Evolutionary conservation across 2,113 vertebrate species (phyloP).

Genomic region (Caracal caracal): DNA sequence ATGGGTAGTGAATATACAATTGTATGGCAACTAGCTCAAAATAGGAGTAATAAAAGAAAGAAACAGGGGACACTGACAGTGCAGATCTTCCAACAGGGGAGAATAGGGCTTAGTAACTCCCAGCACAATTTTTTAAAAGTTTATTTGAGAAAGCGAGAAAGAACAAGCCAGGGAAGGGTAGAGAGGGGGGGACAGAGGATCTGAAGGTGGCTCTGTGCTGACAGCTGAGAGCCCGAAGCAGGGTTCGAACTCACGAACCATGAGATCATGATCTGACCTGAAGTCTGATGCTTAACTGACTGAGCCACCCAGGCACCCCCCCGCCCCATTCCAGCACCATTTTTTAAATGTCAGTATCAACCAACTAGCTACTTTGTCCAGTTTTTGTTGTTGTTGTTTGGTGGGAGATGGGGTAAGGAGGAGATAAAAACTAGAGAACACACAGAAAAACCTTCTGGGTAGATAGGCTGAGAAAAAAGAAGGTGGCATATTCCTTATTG

Average conservation of each 20-base stretch:
- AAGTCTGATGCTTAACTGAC: no score
- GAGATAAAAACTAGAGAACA: neutral
- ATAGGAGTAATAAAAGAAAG: neutral
- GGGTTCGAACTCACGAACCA: no score
- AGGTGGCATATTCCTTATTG: neutral
- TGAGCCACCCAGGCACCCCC: no score
- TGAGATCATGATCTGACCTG: no score
- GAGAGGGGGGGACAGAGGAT: no score
- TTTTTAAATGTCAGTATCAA: neutral
- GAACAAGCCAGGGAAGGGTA: no score
- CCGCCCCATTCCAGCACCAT: neutral
- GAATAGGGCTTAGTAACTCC: neutral
- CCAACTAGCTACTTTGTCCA: neutral
- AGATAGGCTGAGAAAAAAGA: neutral
- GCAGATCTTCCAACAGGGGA: neutral
- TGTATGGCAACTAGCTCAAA: neutral
- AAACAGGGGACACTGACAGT: neutral
- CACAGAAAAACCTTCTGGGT: neutral
- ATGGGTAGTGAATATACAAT: neutral
- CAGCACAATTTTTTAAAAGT: neutral
- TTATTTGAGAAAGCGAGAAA: no score
- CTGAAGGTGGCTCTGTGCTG: no score
- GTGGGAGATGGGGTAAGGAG: no score
- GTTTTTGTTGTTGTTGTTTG: neutral
- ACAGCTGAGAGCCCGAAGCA: no score